Percentiles rank a stretch among this genome's conserved stretches.
Conservation (phyloP, 1,140 invertebrate genomes). For the Thalassaphorura encarpata region DNA sequence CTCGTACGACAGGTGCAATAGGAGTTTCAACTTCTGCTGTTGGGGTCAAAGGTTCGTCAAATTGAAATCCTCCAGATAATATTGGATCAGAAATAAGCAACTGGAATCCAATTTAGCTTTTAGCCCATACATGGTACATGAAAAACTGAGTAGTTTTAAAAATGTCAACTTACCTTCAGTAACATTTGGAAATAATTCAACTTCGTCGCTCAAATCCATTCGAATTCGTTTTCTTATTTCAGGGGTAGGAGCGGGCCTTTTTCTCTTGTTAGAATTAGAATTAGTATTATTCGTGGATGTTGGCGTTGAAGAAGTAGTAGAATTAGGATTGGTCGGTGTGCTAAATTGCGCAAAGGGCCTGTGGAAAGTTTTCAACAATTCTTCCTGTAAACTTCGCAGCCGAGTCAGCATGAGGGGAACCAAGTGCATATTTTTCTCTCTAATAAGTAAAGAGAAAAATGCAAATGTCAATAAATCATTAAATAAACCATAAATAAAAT, state of each 20-base stretch:
- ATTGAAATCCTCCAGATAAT: too few relatives aligned
- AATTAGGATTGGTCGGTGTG: too few relatives aligned
- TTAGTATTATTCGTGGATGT: not conserved
- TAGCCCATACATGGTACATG: too few relatives aligned
- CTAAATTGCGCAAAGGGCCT: slow-evolving; percentile 29
- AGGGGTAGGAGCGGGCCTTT: not conserved
- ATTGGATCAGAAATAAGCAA: too few relatives aligned
- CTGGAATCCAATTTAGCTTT: too few relatives aligned
- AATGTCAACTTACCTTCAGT: too few relatives aligned
- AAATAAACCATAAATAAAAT: not conserved
- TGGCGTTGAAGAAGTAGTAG: not conserved
- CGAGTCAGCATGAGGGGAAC: slow-evolving; percentile 78
- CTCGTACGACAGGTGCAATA: too few relatives aligned
- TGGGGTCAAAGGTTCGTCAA: too few relatives aligned
- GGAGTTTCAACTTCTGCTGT: not conserved
- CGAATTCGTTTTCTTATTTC: not conserved
- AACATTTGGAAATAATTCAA: not conserved
- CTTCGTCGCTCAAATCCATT: not conserved
- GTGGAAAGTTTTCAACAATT: slow-evolving; percentile 33
- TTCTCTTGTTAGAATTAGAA: not conserved
- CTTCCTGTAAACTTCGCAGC: slow-evolving; percentile 58
- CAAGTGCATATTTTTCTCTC: slow-evolving; percentile 75
- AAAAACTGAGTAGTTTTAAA: too few relatives aligned
- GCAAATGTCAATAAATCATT: slow-evolving; percentile 17
- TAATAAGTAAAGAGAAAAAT: slow-evolving; percentile 40